phyloP scores from a whole-genome alignment of 1,140 invertebrate species.

The Trissolcus basalis region DNA sequence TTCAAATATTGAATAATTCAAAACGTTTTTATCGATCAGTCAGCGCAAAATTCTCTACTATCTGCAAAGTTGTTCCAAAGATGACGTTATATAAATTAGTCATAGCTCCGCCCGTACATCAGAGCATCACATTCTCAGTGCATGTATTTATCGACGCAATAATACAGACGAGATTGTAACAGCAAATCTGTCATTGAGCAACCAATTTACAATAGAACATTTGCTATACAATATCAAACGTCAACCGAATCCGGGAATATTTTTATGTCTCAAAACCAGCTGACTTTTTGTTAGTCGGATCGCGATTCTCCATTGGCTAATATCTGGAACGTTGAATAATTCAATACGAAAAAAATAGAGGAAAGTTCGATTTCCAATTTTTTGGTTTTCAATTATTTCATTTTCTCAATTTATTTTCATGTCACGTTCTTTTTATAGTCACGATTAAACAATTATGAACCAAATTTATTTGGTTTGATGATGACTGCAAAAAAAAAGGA shows the following conservation, averaged over 20 bases:
- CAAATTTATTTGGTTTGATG: too few relatives aligned
- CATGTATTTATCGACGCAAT: slow-evolving; percentile 16
- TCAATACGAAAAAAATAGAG: not conserved
- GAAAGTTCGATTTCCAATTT: not conserved
- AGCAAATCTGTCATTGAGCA: slow-evolving; percentile 17
- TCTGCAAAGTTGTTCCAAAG: slow-evolving; percentile 6
- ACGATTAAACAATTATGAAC: too few relatives aligned
- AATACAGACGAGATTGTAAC: slow-evolving; percentile 9
- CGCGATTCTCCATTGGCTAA: too few relatives aligned
- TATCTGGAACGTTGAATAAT: too few relatives aligned
- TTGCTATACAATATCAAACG: too few relatives aligned
- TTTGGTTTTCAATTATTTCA: too few relatives aligned
- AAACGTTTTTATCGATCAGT: slow-evolving; percentile 12
- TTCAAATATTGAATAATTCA: not conserved
- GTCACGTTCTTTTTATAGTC: too few relatives aligned
- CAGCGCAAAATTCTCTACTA: not conserved
- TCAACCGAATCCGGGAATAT: too few relatives aligned
- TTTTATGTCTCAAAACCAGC: too few relatives aligned
- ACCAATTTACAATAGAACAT: too few relatives aligned
- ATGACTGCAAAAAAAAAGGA: not conserved
- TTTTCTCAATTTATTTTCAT: too few relatives aligned
- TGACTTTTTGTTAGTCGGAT: too few relatives aligned
- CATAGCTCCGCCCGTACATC: slow-evolving; percentile 2
- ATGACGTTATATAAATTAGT: slow-evolving; percentile 28
- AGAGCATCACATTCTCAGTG: not conserved